Evolutionary conservation across 2,888 invertebrate species (phyloP), one percentile per base, ranked within the genome.

Genomic region (Orchestes rusci): DNA sequence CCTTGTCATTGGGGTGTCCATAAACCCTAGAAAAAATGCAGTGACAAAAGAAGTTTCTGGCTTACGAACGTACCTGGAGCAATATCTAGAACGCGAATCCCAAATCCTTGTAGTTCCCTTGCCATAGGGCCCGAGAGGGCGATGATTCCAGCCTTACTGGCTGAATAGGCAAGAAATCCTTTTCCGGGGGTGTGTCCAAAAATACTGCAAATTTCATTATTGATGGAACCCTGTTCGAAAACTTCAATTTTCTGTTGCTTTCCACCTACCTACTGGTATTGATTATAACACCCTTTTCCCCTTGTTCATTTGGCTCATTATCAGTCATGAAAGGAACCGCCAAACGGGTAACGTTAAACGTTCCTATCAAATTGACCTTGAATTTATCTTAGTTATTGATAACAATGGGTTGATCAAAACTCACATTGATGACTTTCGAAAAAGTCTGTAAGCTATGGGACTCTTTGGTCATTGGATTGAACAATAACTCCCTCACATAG

Each of bases 41-140:
- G n/a, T n/a, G n/a, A n/a, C n/a, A n/a, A n/a, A n/a, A n/a, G n/a
- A n/a, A n/a, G n/a, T n/a, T n/a, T n/a, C n/a, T n/a, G n/a, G n/a
- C n/a, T n/a, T n/a, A n/a, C n/a, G n/a, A n/a, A n/a, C n/a, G n/a
- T 37, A 48, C 50, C 41, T 39, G 47, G 48, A 12, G 51, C 48
- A 28, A 51, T 39, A 29, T 47, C 48, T 2, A 48, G 31, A 2
- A 51, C 48, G 8, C 51, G 30, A 13, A 51, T 48, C 8, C 48
- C 51, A 29, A 39, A 23, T 3, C 16, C 39, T 12, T 20, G 18
- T 15, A 51, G 20, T 23, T 51, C 51, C 20, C 39, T 48, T 2
- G 51, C 41, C 12, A 51, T 8, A 4, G 51, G 42, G 3, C 15
- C 13, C 2, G 43, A 45, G 33, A 51, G 33, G 2, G 29, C 44